These are phyloP conservation scores for Cariama cristata DNA, from an alignment of 2,113 vertebrate species.

Conservation along the genomic window DNA sequence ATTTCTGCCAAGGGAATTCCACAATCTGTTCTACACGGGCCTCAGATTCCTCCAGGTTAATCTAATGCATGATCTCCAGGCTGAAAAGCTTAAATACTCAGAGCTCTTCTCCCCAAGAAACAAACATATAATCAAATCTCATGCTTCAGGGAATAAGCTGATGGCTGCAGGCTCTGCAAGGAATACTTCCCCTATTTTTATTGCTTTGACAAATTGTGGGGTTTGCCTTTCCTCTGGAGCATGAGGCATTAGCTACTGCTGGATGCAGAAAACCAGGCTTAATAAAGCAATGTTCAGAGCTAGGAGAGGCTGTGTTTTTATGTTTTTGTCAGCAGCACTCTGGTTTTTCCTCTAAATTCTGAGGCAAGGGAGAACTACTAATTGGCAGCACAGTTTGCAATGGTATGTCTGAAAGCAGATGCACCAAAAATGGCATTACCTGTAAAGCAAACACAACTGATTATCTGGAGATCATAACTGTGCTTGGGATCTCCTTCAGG, in stretches of 20 bases:
- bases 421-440: not conserved
- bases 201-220: constrained; percentile 29
- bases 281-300: constrained; percentile 11
- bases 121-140: constrained; percentile 68
- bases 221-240: constrained; percentile 45
- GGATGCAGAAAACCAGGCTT: not conserved
- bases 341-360: not conserved
- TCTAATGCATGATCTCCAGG: constrained; percentile 56
- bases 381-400: not conserved
- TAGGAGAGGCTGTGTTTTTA: not conserved
- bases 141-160: constrained; percentile 62
- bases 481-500: not conserved
- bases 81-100: constrained; percentile 57
- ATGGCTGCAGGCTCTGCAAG: constrained; percentile 21
- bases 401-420: not conserved
- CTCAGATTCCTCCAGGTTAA: constrained; percentile 62
- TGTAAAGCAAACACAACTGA: not conserved
- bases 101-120: constrained; percentile 44
- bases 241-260: not conserved
- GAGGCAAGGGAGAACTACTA: not conserved
- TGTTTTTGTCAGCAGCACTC: not conserved
- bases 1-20: constrained; percentile 66
- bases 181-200: constrained; percentile 31
- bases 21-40: constrained; percentile 60
- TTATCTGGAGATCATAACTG: not conserved